A percentile compares a stretch with the other conserved stretches of the same genome.
These are phyloP conservation scores for Dallia pectoralis DNA, from an alignment of 2,797 vertebrate genomes.

Conservation along the genomic window DNA sequence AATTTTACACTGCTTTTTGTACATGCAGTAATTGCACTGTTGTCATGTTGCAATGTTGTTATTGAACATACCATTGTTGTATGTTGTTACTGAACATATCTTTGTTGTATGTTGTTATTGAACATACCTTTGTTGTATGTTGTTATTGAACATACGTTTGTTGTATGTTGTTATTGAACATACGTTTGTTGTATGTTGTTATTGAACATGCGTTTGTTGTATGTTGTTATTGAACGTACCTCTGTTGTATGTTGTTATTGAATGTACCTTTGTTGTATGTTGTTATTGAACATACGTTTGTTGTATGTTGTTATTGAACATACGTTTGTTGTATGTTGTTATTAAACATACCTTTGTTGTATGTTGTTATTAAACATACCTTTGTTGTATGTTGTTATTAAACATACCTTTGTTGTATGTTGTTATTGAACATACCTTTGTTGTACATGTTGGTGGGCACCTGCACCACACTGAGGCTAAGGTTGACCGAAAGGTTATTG, in stretches of 20 bases:
- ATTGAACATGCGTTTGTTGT: slow-evolving; percentile 80
- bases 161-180: no score
- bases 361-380: slow-evolving; percentile 73
- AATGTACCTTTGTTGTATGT: not conserved
- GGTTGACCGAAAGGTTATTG: slow-evolving; percentile 96
- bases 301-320: not conserved
- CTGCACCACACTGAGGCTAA: slow-evolving; percentile 96
- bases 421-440: slow-evolving; percentile 78
- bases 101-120: no score
- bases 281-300: not conserved
- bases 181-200: no score
- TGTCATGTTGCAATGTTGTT: no score
- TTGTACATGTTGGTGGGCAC: slow-evolving; percentile 99
- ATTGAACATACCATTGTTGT: no score
- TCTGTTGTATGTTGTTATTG: slow-evolving; percentile 62
- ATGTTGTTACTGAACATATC: no score
- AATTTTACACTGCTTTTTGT: no score
- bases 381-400: slow-evolving; percentile 60
- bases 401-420: slow-evolving; percentile 80
- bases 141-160: no score
- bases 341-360: slow-evolving; percentile 70
- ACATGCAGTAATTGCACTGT: no score
- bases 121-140: no score
- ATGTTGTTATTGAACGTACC: slow-evolving; percentile 88
- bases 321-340: not conserved